phyloP scores from a whole-genome alignment of 2,797 vertebrate species.

The Tamandua tetradactyla region DNA sequence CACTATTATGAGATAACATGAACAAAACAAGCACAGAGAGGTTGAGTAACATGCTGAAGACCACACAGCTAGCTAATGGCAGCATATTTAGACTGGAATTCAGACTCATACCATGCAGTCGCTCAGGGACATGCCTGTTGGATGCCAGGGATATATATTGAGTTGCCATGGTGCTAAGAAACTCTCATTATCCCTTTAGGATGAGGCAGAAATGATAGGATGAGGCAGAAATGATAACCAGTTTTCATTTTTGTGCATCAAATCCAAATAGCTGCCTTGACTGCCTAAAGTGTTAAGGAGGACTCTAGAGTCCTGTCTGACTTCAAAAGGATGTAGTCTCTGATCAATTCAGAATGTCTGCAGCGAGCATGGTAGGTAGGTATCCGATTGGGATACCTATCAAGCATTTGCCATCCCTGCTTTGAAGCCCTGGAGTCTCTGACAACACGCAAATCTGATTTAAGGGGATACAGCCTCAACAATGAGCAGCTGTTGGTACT shows the following conservation, averaged over 20 bases:
- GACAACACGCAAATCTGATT: background rate
- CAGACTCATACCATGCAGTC: no score
- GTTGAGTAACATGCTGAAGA: background rate
- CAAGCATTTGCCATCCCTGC: background rate
- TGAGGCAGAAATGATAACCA: background rate
- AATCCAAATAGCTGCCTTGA: background rate
- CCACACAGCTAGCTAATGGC: background rate
- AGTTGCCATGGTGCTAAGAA: background rate
- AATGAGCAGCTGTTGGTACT: no score
- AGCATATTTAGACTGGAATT: background rate
- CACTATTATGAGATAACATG: background rate
- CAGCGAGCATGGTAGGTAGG: background rate
- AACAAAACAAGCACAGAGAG: background rate
- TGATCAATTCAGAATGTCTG: background rate
- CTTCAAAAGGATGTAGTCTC: background rate
- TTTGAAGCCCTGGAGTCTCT: background rate
- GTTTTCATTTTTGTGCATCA: background rate
- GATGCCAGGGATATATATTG: background rate
- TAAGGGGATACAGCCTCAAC: background rate
- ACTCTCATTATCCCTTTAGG: background rate
- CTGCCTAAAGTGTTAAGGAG: background rate
- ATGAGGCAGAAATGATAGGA: background rate
- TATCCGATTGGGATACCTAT: accelerated
- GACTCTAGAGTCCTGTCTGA: background rate
- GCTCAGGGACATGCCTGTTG: background rate